Base-by-base conservation (phyloP, 2,888 invertebrate genomes). In the Scrobipalpa atriplicella region DNA sequence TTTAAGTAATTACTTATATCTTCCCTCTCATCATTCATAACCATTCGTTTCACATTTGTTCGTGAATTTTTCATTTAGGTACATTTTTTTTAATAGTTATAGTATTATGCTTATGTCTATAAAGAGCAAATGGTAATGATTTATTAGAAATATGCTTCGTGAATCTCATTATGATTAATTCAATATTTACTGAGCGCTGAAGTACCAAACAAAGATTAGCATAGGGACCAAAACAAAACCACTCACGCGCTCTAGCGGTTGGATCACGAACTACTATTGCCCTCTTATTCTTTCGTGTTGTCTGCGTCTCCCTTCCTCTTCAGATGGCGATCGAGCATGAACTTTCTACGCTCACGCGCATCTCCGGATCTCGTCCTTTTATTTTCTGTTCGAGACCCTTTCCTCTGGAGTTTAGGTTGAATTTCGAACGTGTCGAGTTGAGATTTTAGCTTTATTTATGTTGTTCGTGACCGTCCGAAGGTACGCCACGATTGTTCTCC, bases 361-460 rank as follows among this genome's bases (percentile, higher is more conserved):
- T 83, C 81, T 73, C 66, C 71, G 72, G 72, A 75, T 80, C 74
- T 72, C 66, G 67, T 29, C 65, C 66, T 51, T 62, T 52, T 64
- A 13, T n/a, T 13, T 71, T 18, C 67, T 61, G 81, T 73, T 78
- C 70, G 78, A 65, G 70, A 73, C 81, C 72, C 66, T 85, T 75
- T 68, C 18, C 3, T 1, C 62, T 36, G 0, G 19, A 0, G 56
- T 70, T 80, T 85, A 66, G 68, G 77, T 76, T 68, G 47, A 72
- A 63, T 76, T 74, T 84, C 29, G 64, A 70, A 69, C 75, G 72
- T 6, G 29, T 56, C 69, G 60, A 60, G 61, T 75, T 68, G 70
- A 85, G 84, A 87, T 85, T 83, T 79, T 70, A 78, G 72, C 79
- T 82, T 87, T 87, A 90, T 91, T 91, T 90, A 91, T 89, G 86